These are phyloP conservation scores for Phodopus roborovskii DNA, from an alignment of 2,113 vertebrate species.

Conservation along the genomic window DNA sequence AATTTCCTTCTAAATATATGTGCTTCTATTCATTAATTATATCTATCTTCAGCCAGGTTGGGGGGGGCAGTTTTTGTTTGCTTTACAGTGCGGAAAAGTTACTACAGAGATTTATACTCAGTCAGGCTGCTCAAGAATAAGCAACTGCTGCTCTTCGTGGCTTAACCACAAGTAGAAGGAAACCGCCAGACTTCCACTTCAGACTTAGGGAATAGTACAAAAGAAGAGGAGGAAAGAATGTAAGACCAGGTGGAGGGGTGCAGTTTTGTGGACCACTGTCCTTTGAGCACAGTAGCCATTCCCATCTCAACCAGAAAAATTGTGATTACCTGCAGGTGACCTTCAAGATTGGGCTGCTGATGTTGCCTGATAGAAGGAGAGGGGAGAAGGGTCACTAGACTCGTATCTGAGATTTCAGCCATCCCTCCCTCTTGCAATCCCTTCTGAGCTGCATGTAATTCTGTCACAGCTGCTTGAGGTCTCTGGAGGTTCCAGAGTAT, in stretches of 20 bases:
- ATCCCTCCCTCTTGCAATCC: neutral
- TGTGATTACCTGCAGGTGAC: neutral
- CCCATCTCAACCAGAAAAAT: neutral
- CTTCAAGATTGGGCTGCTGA: too few species aligned
- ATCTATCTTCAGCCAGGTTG: neutral
- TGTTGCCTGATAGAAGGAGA: neutral
- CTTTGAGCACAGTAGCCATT: neutral
- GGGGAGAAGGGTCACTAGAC: neutral
- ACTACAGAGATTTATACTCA: neutral
- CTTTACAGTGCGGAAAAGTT: neutral
- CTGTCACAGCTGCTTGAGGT: neutral
- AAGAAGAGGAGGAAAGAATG: neutral
- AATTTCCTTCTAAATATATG: neutral
- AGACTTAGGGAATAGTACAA: neutral
- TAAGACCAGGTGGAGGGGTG: neutral
- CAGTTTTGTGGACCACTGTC: neutral
- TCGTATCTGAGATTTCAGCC: neutral
- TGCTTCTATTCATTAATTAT: neutral
- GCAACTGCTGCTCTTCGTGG: neutral
- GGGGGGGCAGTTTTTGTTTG: neutral
- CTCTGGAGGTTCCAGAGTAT: neutral
- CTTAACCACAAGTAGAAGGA: neutral
- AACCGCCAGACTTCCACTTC: neutral
- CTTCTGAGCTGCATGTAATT: neutral
- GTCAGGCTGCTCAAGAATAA: neutral